Conservation (phyloP, 2,888 invertebrate genomes). For the Criorhina ranunculi region DNA sequence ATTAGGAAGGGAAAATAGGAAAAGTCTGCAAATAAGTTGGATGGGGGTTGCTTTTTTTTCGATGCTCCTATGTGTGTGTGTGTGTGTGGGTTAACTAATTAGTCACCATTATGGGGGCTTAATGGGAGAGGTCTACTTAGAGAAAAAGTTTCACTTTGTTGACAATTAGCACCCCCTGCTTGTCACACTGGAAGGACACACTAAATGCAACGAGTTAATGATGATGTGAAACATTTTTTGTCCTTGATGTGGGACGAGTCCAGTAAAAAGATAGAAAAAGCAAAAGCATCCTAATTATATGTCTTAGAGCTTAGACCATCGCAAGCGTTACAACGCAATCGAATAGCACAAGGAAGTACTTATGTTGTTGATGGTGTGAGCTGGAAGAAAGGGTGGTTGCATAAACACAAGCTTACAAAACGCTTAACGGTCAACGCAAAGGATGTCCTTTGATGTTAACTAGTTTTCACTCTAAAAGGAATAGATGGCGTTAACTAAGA, state of each 20-base stretch:
- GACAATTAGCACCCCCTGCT: conserved; percentile 53
- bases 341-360: too few relatives aligned
- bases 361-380: too few relatives aligned
- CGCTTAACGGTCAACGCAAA: too few relatives aligned
- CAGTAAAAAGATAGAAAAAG: neutral
- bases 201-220: conserved; percentile 25
- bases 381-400: too few relatives aligned
- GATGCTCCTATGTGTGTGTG: neutral
- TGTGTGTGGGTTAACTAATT: conserved; percentile 57
- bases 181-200: neutral
- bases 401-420: too few relatives aligned
- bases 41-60: conserved; percentile 2
- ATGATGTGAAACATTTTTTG: conserved; percentile 24
- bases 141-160: conserved; percentile 49
- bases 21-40: conserved; percentile 16
- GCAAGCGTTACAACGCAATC: conserved; percentile 1
- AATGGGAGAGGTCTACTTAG: conserved; percentile 3
- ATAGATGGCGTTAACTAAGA: too few relatives aligned
- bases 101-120: conserved; percentile 59
- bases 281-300: conserved; percentile 24
- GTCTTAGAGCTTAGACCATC: neutral
- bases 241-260: neutral
- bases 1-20: too few relatives aligned
- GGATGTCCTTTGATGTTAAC: too few relatives aligned
- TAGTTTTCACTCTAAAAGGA: too few relatives aligned